Base-by-base conservation (phyloP, 2,888 invertebrate species). In the Plemyria rubiginata region DNA sequence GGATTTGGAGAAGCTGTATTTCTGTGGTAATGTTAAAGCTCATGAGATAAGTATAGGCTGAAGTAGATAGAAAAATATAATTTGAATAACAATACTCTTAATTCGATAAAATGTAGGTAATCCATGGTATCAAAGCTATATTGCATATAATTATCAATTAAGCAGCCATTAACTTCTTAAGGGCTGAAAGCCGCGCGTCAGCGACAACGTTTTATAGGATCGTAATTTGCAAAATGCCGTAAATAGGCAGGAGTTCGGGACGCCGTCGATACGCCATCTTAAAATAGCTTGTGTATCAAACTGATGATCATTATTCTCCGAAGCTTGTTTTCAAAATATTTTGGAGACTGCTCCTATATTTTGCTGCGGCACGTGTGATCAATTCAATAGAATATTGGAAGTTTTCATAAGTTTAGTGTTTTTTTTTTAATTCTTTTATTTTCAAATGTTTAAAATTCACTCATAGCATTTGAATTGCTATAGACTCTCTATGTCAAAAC, bases 221-320 rank as follows among this genome's bases (percentile, higher is more conserved):
- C 83, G 77, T 86, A 86, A 87, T 82, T 88, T 79, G 85, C 82
- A 75, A 82, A 80, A 80, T 70, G 74, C 81, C 85, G 84, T 86
- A 84, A 86, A 86, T 77, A 75, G 72, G 79, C 80, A 77, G 74
- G 70, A 68, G 70, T 74, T 83, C 81, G 78, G 78, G 81, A 78
- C 81, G 80, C 9, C 11, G 36, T 11, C 36, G 32, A 81, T n/a
- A n/a, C 81, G 80, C 81, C 81, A 81, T 85, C 80, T 85, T 84
- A 82, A 85, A 85, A 84, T 86, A 87, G 82, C 79, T 78, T 72
- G 74, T 70, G 76, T 80, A 80, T 77, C 73, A 82, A 77, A 71
- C 68, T 72, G 70, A 74, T 70, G 74, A 74, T 74, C 75, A 77
- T 80, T 82, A 81, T 79, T 75, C 74, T 74, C 66, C 70, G 72